phyloP scores from a whole-genome alignment of 2,113 vertebrate species.

The Eptatretus burgeri region DNA sequence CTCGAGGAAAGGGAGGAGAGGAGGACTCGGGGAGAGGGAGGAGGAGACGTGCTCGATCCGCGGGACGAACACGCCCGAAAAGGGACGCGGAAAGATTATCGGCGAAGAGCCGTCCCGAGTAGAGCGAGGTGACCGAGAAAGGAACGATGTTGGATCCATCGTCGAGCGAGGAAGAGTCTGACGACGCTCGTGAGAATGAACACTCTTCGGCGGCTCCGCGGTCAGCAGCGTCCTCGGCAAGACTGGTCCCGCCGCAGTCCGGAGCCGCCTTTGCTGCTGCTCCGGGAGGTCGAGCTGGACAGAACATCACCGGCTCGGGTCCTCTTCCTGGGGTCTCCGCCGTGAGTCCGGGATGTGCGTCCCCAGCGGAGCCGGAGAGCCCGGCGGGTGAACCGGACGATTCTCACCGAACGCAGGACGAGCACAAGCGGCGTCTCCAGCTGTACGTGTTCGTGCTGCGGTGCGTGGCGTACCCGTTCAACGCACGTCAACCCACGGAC shows the following conservation, averaged over 20 bases:
- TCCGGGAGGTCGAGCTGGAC: conserved; percentile 15
- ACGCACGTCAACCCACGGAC: conserved; percentile 65
- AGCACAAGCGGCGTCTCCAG: conserved; percentile 35
- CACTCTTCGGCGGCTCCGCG: neutral
- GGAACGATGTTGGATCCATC: conserved; percentile 58
- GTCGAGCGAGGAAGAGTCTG: conserved; percentile 69
- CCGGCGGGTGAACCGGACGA: conserved; percentile 27
- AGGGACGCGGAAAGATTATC: too few relatives aligned
- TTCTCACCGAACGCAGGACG: conserved; percentile 28
- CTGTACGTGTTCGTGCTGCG: conserved; percentile 61
- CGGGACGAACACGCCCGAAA: too few relatives aligned
- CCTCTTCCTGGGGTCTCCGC: conserved; percentile 13
- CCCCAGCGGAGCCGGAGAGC: conserved; percentile 14
- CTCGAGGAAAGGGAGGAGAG: too few relatives aligned
- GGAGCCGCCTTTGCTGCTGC: conserved; percentile 12
- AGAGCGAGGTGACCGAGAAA: neutral
- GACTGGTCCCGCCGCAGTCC: neutral
- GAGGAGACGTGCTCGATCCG: too few relatives aligned
- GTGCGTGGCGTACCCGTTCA: conserved; percentile 58
- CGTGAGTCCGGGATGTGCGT: conserved; percentile 10
- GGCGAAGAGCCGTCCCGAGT: neutral
- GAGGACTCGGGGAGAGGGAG: too few relatives aligned
- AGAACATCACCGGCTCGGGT: conserved; percentile 12
- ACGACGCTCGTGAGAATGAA: conserved; percentile 16
- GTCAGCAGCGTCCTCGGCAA: neutral